Base-by-base conservation (phyloP, 2,113 vertebrate genomes). In the Ptyas mucosa region DNA sequence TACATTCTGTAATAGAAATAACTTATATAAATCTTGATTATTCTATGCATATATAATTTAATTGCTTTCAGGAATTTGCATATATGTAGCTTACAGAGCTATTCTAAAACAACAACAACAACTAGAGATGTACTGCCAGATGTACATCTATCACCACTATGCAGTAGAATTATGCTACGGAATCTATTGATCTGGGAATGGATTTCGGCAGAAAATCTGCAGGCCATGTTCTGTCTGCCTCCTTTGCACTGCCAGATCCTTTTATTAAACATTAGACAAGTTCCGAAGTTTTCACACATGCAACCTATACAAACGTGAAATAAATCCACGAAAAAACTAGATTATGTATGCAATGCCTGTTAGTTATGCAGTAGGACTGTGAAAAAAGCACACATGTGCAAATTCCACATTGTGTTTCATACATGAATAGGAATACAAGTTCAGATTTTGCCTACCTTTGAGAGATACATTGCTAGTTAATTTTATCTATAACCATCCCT, bases 1-100 rank as follows among this genome's bases (percentile, higher is more conserved):
- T 92, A n/a, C 55, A 85, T 57, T 89, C 87, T 89, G 39, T 18
- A 92, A 57, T 92, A 43, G 91, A 39, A 89, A 57, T 57, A 55
- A 75, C 75, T 92, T 75, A 10, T 81, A 64, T 75, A 23, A 52
- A 89, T 92, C 64, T 53, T 54, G 61, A 20, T 69, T 29, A 24
- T 46, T 55, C 46, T 75, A 81, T 92, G 58, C 85, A 92, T 55
- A 91, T 86, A 20, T 61, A 49, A 85, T 91, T 49, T 87, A 18
- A 26, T 55, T 92, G 87, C 64, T 54, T 75, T 43, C 34, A 55
- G 49, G 23, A 88, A 34, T 85, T 46, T 75, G 87, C 26, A 29
- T 54, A 46, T 57, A 6, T 92, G 39, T 81, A 46, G 49, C 26
- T 46, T 26, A 85, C 24, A 43, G 39, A 51, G 69, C 43, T 85